phyloP scores from a whole-genome alignment of 2,888 invertebrate genomes.

The Rapana venosa region DNA sequence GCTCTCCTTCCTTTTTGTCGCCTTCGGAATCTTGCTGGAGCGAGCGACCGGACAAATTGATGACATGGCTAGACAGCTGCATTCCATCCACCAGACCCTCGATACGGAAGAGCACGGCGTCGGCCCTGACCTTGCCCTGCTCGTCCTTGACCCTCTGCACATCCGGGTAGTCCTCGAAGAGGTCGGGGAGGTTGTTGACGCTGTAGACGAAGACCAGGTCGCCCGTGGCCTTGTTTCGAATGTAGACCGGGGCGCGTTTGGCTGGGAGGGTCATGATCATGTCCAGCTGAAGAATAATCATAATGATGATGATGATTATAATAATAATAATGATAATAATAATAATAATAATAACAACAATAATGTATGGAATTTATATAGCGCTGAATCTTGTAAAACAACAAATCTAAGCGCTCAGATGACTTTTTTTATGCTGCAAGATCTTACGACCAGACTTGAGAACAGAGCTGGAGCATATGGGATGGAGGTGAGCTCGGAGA shows the following conservation, averaged over 20 bases:
- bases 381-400: no score
- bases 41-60: constrained; percentile 24
- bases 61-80: constrained; percentile 43
- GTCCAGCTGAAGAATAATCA: background rate
- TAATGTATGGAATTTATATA: no score
- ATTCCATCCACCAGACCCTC: constrained; percentile 43
- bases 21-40: background rate
- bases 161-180: constrained; percentile 31
- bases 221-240: constrained; percentile 43
- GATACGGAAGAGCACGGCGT: constrained; percentile 32
- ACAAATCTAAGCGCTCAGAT: no score
- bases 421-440: no score
- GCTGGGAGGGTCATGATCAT: constrained; percentile 46
- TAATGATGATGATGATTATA: no score
- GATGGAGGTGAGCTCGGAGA: no score
- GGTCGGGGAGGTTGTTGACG: constrained; percentile 42
- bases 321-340: no score
- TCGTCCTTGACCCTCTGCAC: constrained; percentile 28
- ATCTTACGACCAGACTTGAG: no score
- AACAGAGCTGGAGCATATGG: no score
- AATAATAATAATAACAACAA: no score
- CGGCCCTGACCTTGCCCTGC: constrained; percentile 16
- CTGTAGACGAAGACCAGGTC: constrained; percentile 43
- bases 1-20: background rate
- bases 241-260: constrained; percentile 48